Percentiles rank a stretch among this genome's conserved stretches.
Evolutionary conservation across 1,140 invertebrate genomes (phyloP).

Genomic region (Hydropsyche tenuis): DNA sequence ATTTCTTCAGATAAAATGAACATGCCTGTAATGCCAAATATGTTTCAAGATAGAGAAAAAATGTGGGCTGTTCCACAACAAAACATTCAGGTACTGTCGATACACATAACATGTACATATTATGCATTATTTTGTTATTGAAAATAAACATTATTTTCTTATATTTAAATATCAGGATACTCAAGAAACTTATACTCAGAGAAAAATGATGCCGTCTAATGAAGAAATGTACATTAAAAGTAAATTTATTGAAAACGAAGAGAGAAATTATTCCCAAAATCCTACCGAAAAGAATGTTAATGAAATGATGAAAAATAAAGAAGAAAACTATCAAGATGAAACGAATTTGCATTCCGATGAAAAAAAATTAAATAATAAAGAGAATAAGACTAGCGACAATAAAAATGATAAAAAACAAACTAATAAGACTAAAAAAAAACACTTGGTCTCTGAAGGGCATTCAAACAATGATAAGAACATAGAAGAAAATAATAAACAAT

Average conservation of each 20-base stretch:
- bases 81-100: constrained; percentile 39
- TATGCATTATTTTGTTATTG: too few relatives aligned
- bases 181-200: constrained; percentile 40
- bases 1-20: constrained; percentile 41
- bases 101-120: constrained; percentile 17
- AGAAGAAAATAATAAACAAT: constrained; percentile 25
- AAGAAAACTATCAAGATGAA: constrained; percentile 50
- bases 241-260: constrained; percentile 23
- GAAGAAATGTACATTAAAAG: constrained; percentile 32
- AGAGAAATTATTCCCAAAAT: constrained; percentile 28
- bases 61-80: constrained; percentile 49
- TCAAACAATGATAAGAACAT: constrained; percentile 34
- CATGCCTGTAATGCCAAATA: constrained; percentile 43
- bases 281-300: constrained; percentile 35
- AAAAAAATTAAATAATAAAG: constrained; percentile 44
- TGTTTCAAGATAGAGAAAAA: constrained; percentile 49
- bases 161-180: constrained; percentile 31
- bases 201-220: constrained; percentile 33
- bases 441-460: constrained; percentile 52
- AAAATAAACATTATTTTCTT: too few relatives aligned
- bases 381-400: not conserved
- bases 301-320: constrained; percentile 40
- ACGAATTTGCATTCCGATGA: constrained; percentile 53
- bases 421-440: constrained; percentile 52
- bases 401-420: constrained; percentile 48